Percentiles rank a stretch among this genome's conserved stretches.
Conservation (phyloP, 2,113 vertebrate genomes). For the Ptychochromis oligacanthus region DNA sequence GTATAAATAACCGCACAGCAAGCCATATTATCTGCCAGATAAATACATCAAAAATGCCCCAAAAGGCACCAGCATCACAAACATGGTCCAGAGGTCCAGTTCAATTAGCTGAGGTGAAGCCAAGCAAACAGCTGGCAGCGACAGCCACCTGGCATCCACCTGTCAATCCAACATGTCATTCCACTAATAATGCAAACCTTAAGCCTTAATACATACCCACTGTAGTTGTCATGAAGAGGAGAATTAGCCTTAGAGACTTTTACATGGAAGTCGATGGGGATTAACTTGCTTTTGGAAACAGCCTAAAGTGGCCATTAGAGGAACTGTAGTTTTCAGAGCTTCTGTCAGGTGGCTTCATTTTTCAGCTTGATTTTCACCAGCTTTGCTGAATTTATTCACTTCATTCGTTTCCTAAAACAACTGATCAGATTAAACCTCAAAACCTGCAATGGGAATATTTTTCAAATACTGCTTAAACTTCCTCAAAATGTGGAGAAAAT, state of each 20-base stretch:
- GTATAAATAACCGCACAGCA: accelerated
- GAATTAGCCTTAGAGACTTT: neutral
- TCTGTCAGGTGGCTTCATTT: too few relatives aligned
- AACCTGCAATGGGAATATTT: neutral
- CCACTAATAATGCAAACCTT: neutral
- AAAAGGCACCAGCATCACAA: too few relatives aligned
- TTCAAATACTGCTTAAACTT: too few relatives aligned
- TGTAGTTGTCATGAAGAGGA: neutral
- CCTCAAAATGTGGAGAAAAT: too few relatives aligned
- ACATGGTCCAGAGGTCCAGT: neutral
- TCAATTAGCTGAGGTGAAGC: neutral
- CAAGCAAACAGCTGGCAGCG: neutral
- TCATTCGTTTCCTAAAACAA: neutral
- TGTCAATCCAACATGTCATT: neutral
- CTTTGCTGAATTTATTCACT: too few relatives aligned
- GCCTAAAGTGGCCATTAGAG: neutral
- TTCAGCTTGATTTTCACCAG: too few relatives aligned
- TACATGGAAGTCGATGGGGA: too few relatives aligned
- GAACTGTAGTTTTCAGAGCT: neutral
- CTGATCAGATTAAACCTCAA: neutral
- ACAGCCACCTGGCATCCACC: neutral
- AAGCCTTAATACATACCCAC: neutral
- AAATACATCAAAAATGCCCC: too few relatives aligned
- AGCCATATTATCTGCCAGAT: neutral
- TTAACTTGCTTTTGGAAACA: neutral